A percentile compares a stretch with the other conserved stretches of the same genome.
Evolutionary conservation across 2,797 vertebrate species (phyloP).

Genomic region (Acanthiza pusilla): DNA sequence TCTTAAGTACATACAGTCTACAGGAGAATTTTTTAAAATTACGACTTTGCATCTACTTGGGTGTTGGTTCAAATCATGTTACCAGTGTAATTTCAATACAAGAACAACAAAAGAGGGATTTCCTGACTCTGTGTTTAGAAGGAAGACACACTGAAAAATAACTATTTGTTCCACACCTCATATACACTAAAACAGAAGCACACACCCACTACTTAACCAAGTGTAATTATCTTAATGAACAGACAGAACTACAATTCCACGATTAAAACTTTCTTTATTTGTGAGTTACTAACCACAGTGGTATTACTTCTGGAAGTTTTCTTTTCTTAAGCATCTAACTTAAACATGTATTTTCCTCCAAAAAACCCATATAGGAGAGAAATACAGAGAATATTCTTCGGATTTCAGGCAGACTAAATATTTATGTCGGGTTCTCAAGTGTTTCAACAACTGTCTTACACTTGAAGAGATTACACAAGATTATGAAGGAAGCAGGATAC

Average conservation of each 20-base stretch:
- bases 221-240: not conserved
- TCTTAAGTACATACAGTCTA: not conserved
- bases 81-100: not conserved
- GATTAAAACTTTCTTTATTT: not conserved
- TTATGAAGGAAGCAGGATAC: not conserved
- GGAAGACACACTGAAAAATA: not conserved
- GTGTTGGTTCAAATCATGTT: not conserved
- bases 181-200: not conserved
- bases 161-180: not conserved
- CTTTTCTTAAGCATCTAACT: not conserved
- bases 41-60: not conserved
- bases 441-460: not conserved
- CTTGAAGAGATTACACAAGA: not conserved
- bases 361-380: not conserved
- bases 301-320: not conserved
- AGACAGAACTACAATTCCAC: not conserved
- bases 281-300: not conserved
- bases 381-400: not conserved
- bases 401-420: slow-evolving; percentile 19
- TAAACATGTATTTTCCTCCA: not conserved
- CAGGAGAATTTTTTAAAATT: not conserved
- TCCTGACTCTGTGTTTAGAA: not conserved
- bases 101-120: slow-evolving; percentile 9
- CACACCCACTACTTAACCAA: not conserved
- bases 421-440: not conserved